A percentile compares a stretch with the other conserved stretches of the same genome.
Conservation (phyloP, 2,888 invertebrate genomes). For the Sussaba pulchella region DNA sequence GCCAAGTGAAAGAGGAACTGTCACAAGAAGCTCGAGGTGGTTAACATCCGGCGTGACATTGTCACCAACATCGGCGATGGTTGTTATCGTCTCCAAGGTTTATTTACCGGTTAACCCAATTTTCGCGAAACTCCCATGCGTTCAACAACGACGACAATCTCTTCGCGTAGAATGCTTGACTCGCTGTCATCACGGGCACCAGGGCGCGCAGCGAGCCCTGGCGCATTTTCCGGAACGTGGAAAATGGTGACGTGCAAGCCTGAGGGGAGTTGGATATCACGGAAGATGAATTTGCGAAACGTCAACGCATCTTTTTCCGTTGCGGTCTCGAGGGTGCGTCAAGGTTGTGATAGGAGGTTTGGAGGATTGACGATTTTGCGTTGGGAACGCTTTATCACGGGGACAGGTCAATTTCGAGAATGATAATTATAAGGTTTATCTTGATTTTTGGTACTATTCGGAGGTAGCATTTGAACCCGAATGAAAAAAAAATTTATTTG, state of each 20-base stretch:
- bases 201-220: no score
- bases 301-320: no score
- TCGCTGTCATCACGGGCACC: not conserved
- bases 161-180: not conserved
- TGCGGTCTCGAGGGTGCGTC: not conserved
- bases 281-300: slow-evolving; percentile 17
- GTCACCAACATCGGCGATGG: slow-evolving; percentile 7
- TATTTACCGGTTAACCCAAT: slow-evolving; percentile 62
- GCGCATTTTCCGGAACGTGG: not conserved
- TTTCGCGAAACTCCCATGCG: slow-evolving; percentile 29
- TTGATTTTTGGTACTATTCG: no score
- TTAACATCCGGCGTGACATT: not conserved
- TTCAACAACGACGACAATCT: slow-evolving; percentile 1
- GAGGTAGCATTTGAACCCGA: no score
- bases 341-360: no score
- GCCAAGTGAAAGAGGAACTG: slow-evolving; percentile 45
- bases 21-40: slow-evolving; percentile 7
- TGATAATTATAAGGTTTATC: no score
- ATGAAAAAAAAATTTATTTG: no score
- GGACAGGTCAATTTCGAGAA: no score
- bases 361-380: no score
- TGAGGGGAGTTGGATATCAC: slow-evolving; percentile 10
- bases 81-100: slow-evolving; percentile 30
- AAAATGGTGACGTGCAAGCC: not conserved
- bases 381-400: no score